Base-by-base conservation (phyloP, 2,113 vertebrate genomes). In the Rhinoderma darwinii region DNA sequence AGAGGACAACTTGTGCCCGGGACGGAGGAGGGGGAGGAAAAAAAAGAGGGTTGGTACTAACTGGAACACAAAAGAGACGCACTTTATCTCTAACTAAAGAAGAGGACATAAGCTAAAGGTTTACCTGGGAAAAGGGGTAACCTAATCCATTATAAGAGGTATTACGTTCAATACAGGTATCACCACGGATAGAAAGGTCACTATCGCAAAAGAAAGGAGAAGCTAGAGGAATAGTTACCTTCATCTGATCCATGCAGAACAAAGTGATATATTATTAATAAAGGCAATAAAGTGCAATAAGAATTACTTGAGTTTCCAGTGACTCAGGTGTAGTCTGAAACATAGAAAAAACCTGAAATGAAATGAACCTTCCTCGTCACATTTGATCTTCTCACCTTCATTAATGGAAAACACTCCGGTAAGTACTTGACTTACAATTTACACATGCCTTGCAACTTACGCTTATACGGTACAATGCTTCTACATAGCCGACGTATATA, bases 321-420 rank as follows among this genome's bases (percentile, higher is more conserved):
- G 14, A 61, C 35, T 61, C 56, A 61, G 37, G 35, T 41, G 7
- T 43, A 41, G 37, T 61, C 78, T 20, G 43, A n/a, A 75, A 27
- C 25, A 75, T 15, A 47, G 43, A 20, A 27, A 47, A 47, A 32
- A 41, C 56, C n/a, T n/a, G n/a, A n/a, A n/a, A n/a, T 82, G 56
- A 63, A n/a, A 9, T 14, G 27, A 47, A 7, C 72, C 15, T 8
- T n/a, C 35, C 14, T 8, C 77, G 74, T 51, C 47, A 74, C 39
- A n/a, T 35, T 66, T 86, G 66, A 82, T n/a, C 25, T n/a, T 78
- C 30, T 37, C 44, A 44, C 14, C 77, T 25, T 59, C 14, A 81
- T 81, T 79, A 54, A 86, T 86, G 85, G 85, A 81, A 50, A 79
- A 68, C 72, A 50, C 74, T 41, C 85, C 50, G 78, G 85, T 86